Conservation (phyloP, 92 coral and sea anemone genomes). For the Desmophyllum pertusum region DNA sequence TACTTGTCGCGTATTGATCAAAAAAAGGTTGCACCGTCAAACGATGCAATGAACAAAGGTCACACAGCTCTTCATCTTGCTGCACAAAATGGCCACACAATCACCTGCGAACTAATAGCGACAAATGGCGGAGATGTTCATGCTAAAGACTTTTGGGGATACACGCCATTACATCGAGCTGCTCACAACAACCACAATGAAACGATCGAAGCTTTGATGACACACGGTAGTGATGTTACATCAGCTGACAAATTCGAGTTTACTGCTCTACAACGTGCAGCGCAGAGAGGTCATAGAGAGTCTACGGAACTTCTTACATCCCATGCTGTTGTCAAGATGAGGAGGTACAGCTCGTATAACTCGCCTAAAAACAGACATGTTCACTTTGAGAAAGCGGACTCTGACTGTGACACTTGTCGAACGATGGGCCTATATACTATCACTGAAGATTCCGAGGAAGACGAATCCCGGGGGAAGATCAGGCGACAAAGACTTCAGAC, state of each 20-base stretch:
- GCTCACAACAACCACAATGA: slow-evolving; percentile 68
- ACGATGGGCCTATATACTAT: slow-evolving; percentile 47
- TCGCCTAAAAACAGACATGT: slow-evolving; percentile 4
- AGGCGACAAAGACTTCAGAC: slow-evolving; percentile 38
- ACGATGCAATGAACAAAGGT: slow-evolving; percentile 63
- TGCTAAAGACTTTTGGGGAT: slow-evolving; percentile 65
- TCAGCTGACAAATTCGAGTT: slow-evolving; percentile 72
- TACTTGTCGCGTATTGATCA: slow-evolving; percentile 57
- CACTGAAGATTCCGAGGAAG: slow-evolving; percentile 7
- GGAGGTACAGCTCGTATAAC: slow-evolving; percentile 25
- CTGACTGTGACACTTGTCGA: slow-evolving; percentile 44
- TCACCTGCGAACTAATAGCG: slow-evolving; percentile 52
- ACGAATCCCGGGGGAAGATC: neutral
- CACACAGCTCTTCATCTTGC: slow-evolving; percentile 85
- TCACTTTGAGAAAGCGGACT: slow-evolving; percentile 37
- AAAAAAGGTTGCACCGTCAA: slow-evolving; percentile 61
- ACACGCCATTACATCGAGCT: slow-evolving; percentile 79
- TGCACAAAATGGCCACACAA: slow-evolving; percentile 77
- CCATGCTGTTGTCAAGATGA: slow-evolving; percentile 28
- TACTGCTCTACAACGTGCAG: slow-evolving; percentile 74
- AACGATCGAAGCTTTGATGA: slow-evolving; percentile 51
- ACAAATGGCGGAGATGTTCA: slow-evolving; percentile 47
- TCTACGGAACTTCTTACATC: slow-evolving; percentile 54
- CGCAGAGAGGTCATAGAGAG: slow-evolving; percentile 76
- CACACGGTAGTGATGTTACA: slow-evolving; percentile 62